Conservation (phyloP, 2,113 vertebrate species). For the Corydoras sp. region DNA sequence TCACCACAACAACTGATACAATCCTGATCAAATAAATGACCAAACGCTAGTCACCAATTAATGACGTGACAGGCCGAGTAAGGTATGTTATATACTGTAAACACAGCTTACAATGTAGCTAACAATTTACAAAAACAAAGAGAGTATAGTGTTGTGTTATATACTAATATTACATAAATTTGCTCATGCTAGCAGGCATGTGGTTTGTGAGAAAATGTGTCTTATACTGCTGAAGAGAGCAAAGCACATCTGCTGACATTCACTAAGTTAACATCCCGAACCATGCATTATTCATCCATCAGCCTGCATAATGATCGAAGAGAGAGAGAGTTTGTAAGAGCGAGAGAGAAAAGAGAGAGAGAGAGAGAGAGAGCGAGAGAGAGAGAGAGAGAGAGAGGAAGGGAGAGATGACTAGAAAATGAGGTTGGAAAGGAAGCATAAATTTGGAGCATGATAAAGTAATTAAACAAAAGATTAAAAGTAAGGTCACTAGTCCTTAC, state of each 20-base stretch:
- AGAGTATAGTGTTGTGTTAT: background rate
- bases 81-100: background rate
- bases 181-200: constrained; percentile 1
- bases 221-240: constrained; percentile 9
- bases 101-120: background rate
- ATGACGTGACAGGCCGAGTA: background rate
- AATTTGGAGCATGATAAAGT: constrained; percentile 3
- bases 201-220: background rate
- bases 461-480: background rate
- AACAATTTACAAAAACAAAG: too few species aligned
- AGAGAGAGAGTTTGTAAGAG: constrained; percentile 4
- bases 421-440: constrained; percentile 25
- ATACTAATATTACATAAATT: background rate
- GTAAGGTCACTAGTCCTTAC: constrained; percentile 15
- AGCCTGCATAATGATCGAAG: constrained; percentile 7
- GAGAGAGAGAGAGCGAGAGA: background rate
- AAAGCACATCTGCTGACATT: constrained; percentile 37
- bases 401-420: constrained; percentile 20
- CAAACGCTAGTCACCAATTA: too few species aligned
- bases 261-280: constrained; percentile 31
- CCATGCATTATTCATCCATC: constrained; percentile 37
- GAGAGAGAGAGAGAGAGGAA: background rate
- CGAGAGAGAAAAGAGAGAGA: background rate
- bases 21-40: too few species aligned
- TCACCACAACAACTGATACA: too few species aligned